A percentile compares a stretch with the other conserved stretches of the same genome.
Conservation (phyloP, 2,797 vertebrate genomes). For the Streptopelia turtur region DNA sequence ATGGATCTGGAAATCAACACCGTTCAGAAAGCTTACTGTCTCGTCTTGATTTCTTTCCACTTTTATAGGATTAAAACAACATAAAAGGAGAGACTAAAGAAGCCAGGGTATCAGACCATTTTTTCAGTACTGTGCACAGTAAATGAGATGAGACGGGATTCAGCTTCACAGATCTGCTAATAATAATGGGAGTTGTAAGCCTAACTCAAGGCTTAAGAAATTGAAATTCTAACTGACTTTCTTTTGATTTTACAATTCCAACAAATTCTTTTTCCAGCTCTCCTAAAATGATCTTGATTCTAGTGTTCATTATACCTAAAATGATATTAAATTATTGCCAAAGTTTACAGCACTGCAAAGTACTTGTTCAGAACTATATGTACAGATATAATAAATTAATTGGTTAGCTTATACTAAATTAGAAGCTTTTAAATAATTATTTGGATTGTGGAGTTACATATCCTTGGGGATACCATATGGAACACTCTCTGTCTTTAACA, state of each 20-base stretch:
- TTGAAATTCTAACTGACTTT: slow-evolving; percentile 31
- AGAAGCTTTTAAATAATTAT: slow-evolving; percentile 31
- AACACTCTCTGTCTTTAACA: neutral
- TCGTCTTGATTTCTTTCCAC: slow-evolving; percentile 12
- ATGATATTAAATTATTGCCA: neutral
- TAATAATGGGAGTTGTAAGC: slow-evolving; percentile 47
- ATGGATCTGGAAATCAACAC: neutral
- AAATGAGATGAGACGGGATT: slow-evolving; percentile 39
- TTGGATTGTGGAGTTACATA: neutral
- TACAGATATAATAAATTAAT: neutral
- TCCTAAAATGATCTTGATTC: slow-evolving; percentile 4
- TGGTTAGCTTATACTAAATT: slow-evolving; percentile 25
- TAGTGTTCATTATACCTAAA: neutral
- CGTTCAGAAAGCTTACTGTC: neutral
- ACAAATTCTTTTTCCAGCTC: slow-evolving; percentile 5
- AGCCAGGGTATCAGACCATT: slow-evolving; percentile 16
- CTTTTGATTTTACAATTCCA: slow-evolving; percentile 26
- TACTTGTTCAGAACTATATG: neutral
- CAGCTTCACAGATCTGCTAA: slow-evolving; percentile 32
- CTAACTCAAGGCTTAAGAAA: slow-evolving; percentile 30
- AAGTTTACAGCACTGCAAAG: slow-evolving; percentile 17
- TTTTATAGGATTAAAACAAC: slow-evolving; percentile 31
- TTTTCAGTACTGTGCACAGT: neutral
- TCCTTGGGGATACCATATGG: neutral
- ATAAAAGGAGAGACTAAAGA: slow-evolving; percentile 33